Evolutionary conservation across 2,888 invertebrate species (phyloP).

Genomic region (Cyclophora punctaria): DNA sequence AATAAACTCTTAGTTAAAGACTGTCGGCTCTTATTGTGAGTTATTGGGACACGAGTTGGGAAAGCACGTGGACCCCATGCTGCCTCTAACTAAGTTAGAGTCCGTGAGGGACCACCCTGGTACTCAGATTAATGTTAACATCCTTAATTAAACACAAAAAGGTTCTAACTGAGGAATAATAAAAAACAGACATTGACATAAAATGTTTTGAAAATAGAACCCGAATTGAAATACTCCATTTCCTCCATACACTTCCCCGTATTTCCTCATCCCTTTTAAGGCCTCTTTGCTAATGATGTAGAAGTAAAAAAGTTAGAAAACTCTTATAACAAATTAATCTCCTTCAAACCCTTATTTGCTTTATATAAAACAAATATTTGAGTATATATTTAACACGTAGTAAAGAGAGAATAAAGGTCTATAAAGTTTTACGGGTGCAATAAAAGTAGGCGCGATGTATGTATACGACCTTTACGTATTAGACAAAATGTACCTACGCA

Average conservation of each 20-base stretch:
- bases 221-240: no score
- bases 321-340: no score
- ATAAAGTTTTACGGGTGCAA: conserved; percentile 41
- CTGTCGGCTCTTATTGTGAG: conserved; percentile 22
- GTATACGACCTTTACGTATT: no score
- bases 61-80: conserved; percentile 24
- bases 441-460: conserved; percentile 36
- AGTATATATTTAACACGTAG: conserved; percentile 37
- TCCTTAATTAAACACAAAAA: conserved; percentile 36
- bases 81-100: conserved; percentile 45
- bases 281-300: no score
- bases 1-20: not conserved
- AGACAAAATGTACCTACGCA: not conserved
- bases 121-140: conserved; percentile 47
- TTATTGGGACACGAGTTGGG: conserved; percentile 17
- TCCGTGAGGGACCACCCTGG: conserved; percentile 40
- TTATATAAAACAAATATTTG: no score
- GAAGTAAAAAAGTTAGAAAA: no score
- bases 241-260: no score
- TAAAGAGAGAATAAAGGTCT: conserved; percentile 36
- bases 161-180: no score
- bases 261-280: no score
- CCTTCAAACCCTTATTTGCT: no score
- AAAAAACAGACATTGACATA: no score
- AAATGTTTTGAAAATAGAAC: no score